Base-by-base conservation (phyloP, 2,113 vertebrate genomes). In the Vidua macroura region DNA sequence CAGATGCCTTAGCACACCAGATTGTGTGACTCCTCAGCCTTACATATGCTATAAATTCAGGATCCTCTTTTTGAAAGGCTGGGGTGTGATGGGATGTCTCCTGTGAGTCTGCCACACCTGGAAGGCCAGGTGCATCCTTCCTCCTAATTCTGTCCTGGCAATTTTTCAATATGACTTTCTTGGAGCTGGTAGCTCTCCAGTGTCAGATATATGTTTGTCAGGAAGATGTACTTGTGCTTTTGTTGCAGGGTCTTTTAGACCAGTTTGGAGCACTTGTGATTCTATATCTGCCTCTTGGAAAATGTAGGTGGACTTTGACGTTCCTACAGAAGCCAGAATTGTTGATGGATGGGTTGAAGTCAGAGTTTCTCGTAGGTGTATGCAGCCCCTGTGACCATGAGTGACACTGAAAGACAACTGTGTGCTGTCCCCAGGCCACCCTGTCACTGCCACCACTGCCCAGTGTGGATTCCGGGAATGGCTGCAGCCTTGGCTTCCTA, bases 1-100 rank as follows among this genome's bases (percentile, higher is more conserved):
- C 96, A 74, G 43, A 55, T 96, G 96, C 92, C 88, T 88, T 69
- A 88, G 77, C 72, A 88, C 86, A 90, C 72, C 48, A 39, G 23
- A 33, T 14, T 79, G 75, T 73, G 35, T 69, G 80, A 88, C 66
- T 95, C 62, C 91, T 66, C 70, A 86, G 80, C 63, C 44, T 80
- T 69, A 77, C 10, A 19, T 31, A 86, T 60, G 69, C 69, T 88
- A 83, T 41, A 55, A 90, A 92, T 92, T 92, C 72, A 84, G 41
- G 43, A 60, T 46, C 41, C 33, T 86, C 66, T 86, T 92, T 76
- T 49, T 51, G 58, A 86, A 77, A 91, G 68, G 12, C n/a, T 94
- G 43, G 49, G 30, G 62, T 88, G 66, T 74, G 70, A 91, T 55
- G 49, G 39, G 43, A 41, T n/a, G 28, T 59, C 68, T 92, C 39